phyloP scores from a whole-genome alignment of 2,888 invertebrate species.

The Cryptops parisi region DNA sequence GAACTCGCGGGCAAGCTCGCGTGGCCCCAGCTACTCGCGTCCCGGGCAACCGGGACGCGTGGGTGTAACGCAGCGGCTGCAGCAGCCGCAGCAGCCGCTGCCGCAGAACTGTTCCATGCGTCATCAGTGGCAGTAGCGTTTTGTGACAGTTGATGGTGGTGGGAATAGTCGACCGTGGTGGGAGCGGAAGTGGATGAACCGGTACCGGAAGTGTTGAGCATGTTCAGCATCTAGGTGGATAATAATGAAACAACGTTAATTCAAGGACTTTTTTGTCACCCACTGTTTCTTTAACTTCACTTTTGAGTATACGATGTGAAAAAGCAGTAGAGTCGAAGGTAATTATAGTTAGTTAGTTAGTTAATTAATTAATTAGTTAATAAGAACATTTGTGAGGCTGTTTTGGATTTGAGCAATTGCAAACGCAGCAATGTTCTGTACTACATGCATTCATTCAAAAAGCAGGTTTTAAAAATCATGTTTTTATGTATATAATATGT shows the following conservation, averaged over 20 bases:
- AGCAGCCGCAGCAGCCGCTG: slow-evolving; percentile 17
- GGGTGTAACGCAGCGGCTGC: slow-evolving; percentile 18
- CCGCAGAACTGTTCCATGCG: slow-evolving; percentile 17
- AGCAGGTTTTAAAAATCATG: too few relatives aligned
- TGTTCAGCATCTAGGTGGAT: slow-evolving; percentile 21
- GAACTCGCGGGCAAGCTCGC: slow-evolving; percentile 5
- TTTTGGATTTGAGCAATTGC: too few relatives aligned
- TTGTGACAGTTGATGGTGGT: slow-evolving; percentile 18
- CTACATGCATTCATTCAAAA: too few relatives aligned
- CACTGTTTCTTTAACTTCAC: too few relatives aligned
- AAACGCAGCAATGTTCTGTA: too few relatives aligned
- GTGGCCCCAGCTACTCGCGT: slow-evolving; percentile 15
- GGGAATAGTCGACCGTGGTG: slow-evolving; percentile 20
- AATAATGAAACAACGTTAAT: not conserved
- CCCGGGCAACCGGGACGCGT: slow-evolving; percentile 13
- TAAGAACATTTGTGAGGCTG: too few relatives aligned
- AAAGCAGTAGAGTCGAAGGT: too few relatives aligned
- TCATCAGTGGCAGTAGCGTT: slow-evolving; percentile 13
- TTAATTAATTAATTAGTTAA: too few relatives aligned
- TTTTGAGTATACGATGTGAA: too few relatives aligned
- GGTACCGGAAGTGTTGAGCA: slow-evolving; percentile 19
- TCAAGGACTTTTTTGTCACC: too few relatives aligned
- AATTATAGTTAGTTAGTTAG: too few relatives aligned
- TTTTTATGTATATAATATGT: too few relatives aligned
- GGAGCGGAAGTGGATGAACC: slow-evolving; percentile 15